phyloP scores from a whole-genome alignment of 2,113 vertebrate genomes.

The Morphnarchus princeps region DNA sequence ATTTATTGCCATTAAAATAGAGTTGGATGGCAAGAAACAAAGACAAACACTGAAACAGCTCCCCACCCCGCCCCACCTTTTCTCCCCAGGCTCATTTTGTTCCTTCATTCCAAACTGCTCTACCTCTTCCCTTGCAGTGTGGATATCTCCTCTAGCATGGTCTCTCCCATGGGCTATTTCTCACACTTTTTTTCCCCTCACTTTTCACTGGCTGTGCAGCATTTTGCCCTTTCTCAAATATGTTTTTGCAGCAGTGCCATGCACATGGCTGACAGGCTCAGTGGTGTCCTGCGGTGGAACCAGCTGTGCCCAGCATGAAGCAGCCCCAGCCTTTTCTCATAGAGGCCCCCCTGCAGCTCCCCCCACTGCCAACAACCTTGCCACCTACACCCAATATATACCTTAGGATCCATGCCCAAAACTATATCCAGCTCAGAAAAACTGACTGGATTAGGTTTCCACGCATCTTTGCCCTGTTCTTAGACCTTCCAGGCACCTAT shows the following conservation, averaged over 20 bases:
- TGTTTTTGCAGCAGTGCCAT: neutral
- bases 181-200: neutral
- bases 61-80: fast-evolving
- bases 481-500: neutral
- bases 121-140: neutral
- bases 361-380: neutral
- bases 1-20: neutral
- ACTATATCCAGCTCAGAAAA: neutral
- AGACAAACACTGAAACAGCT: neutral
- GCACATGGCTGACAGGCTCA: fast-evolving
- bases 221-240: neutral
- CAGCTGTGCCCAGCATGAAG: neutral
- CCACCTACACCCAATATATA: neutral
- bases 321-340: neutral
- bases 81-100: neutral
- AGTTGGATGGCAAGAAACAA: neutral
- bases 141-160: neutral
- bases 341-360: neutral
- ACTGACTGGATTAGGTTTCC: neutral
- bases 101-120: neutral
- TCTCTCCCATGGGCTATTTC: neutral
- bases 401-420: neutral
- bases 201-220: neutral
- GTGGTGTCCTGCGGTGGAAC: neutral
- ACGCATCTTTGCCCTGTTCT: neutral